phyloP scores from a whole-genome alignment of 2,113 vertebrate genomes.

The Oxyruncus cristatus region DNA sequence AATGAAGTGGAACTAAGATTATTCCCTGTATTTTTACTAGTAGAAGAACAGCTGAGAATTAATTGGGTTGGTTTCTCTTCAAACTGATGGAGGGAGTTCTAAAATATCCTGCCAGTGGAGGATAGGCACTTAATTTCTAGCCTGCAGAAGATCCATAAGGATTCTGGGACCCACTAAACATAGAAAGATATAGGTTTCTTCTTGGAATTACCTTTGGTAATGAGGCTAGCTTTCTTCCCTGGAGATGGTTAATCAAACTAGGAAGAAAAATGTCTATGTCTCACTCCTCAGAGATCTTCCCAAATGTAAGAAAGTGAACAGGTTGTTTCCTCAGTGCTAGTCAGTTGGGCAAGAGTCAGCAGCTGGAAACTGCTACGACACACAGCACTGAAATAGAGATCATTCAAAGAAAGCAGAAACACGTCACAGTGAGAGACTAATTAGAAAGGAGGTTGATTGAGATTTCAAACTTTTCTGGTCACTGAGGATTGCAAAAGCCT shows the following conservation, averaged over 20 bases:
- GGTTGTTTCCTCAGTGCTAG: not conserved
- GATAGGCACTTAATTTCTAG: conserved; percentile 12
- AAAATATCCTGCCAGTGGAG: conserved; percentile 1
- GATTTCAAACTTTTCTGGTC: not conserved
- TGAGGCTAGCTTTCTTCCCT: conserved; percentile 18
- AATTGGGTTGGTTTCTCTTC: conserved; percentile 19
- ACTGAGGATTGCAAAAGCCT: not conserved
- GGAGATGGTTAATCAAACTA: not conserved
- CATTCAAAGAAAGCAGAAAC: not conserved
- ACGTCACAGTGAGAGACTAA: not conserved
- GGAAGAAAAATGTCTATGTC: not conserved
- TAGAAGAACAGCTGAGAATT: conserved; percentile 25
- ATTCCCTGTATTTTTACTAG: conserved; percentile 4
- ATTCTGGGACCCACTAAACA: conserved; percentile 11
- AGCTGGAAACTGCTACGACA: not conserved
- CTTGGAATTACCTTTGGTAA: conserved; percentile 32
- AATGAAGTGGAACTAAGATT: conserved; percentile 38
- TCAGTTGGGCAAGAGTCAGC: not conserved
- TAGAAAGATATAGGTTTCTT: conserved; percentile 7
- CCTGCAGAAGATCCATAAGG: conserved; percentile 27
- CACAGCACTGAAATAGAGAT: not conserved
- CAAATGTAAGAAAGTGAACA: not conserved
- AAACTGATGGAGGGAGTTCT: not conserved
- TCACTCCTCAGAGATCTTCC: not conserved
- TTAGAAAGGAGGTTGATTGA: not conserved